Evolutionary conservation across 2,797 vertebrate genomes (phyloP).

Genomic region (Labroides dimidiatus): DNA sequence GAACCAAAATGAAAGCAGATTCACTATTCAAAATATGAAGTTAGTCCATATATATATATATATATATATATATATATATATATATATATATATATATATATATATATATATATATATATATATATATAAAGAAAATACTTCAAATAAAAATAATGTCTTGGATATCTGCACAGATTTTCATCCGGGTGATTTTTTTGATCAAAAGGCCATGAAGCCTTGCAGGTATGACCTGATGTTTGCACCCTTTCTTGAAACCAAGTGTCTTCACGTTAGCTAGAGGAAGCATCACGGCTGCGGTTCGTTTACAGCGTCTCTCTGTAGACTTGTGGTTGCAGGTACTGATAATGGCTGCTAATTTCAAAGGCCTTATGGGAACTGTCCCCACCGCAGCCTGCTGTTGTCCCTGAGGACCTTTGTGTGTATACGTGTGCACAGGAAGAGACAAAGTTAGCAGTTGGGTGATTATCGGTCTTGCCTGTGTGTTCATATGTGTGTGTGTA

Average conservation of each 20-base stretch:
- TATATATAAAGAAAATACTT: too few species aligned
- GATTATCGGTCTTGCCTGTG: slow-evolving; percentile 66
- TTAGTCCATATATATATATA: too few species aligned
- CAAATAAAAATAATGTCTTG: not conserved
- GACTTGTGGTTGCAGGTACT: slow-evolving; percentile 80
- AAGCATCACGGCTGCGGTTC: slow-evolving; percentile 50
- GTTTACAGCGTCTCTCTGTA: slow-evolving; percentile 72
- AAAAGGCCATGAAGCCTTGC: slow-evolving; percentile 13
- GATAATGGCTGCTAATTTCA: slow-evolving; percentile 81
- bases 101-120: too few species aligned
- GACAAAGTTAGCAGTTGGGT: slow-evolving; percentile 75
- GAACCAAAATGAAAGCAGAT: slow-evolving; percentile 1
- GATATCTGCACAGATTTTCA: not conserved
- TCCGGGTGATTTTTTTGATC: slow-evolving; percentile 11
- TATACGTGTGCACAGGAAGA: slow-evolving; percentile 46
- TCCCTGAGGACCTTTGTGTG: slow-evolving; percentile 62
- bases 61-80: too few species aligned
- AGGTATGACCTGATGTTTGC: slow-evolving; percentile 26
- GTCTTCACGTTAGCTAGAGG: slow-evolving; percentile 32
- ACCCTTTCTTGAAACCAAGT: slow-evolving; percentile 17
- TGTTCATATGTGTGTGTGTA: slow-evolving; percentile 39
- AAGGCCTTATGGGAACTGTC: slow-evolving; percentile 73
- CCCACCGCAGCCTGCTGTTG: slow-evolving; percentile 64
- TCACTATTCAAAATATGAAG: too few species aligned
- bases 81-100: too few species aligned